phyloP scores from a whole-genome alignment of 2,888 invertebrate genomes.

The Lampropteryx suffumata region DNA sequence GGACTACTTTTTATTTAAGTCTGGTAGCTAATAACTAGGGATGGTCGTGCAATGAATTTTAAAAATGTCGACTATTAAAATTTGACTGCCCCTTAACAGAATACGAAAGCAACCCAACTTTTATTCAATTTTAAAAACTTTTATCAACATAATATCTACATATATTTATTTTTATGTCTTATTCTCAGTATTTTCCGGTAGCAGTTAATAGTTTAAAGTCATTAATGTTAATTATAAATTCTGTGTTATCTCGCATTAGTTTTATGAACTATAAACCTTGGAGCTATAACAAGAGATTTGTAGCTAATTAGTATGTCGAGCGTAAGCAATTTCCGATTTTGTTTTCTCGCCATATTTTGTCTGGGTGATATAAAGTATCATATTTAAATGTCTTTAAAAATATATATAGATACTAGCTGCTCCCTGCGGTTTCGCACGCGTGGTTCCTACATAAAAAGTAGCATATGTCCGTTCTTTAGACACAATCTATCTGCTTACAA shows the following conservation, averaged over 20 bases:
- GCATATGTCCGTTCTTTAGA: too few species aligned
- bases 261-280: conserved; percentile 64
- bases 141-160: conserved; percentile 74
- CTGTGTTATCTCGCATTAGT: conserved; percentile 74
- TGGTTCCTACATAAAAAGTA: too few species aligned
- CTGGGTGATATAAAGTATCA: too few species aligned
- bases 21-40: too few species aligned
- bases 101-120: conserved; percentile 50
- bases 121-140: conserved; percentile 65
- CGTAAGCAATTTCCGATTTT: not conserved
- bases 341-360: too few species aligned
- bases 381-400: too few species aligned
- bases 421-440: too few species aligned
- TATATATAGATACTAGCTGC: too few species aligned
- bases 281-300: not conserved
- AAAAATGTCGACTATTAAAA: too few species aligned
- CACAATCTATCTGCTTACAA: too few species aligned
- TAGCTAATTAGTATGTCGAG: not conserved
- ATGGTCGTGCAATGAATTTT: too few species aligned
- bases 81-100: conserved; percentile 13
- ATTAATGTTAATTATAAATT: conserved; percentile 80
- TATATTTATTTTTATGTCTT: conserved; percentile 81
- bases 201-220: conserved; percentile 78
- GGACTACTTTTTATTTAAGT: too few species aligned
- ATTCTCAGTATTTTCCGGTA: conserved; percentile 78